Conservation (phyloP, 1,140 invertebrate species). For the Lepidurus packardi region DNA sequence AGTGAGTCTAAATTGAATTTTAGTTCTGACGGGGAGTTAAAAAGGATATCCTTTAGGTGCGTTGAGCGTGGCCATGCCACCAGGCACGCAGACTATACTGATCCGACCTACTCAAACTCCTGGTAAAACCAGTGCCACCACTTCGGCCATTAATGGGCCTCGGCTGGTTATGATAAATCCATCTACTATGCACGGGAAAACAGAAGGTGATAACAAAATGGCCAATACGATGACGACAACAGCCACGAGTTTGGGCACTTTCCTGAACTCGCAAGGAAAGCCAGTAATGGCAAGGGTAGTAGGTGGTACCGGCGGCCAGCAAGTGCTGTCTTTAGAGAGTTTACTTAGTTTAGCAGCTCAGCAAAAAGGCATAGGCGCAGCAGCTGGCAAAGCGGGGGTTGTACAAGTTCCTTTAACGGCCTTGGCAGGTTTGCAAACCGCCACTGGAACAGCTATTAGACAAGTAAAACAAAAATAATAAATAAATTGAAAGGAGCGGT, state of each 20-base stretch:
- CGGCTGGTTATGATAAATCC: slow-evolving; percentile 31
- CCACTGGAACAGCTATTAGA: neutral
- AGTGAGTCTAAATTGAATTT: neutral
- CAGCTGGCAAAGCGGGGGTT: slow-evolving; percentile 28
- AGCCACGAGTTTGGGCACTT: slow-evolving; percentile 25
- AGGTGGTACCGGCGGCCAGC: slow-evolving; percentile 23
- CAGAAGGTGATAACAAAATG: neutral
- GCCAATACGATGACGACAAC: neutral
- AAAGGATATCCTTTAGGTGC: neutral
- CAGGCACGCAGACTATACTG: slow-evolving; percentile 30
- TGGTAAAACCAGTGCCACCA: slow-evolving; percentile 13
- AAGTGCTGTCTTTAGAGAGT: slow-evolving; percentile 31
- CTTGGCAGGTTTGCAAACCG: slow-evolving; percentile 26
- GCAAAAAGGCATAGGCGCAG: slow-evolving; percentile 8
- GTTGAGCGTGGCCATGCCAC: neutral
- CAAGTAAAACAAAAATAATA: neutral
- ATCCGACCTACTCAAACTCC: slow-evolving; percentile 27
- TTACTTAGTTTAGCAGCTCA: slow-evolving; percentile 26
- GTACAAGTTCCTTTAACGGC: slow-evolving; percentile 31
- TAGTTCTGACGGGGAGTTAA: neutral
- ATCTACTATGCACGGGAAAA: neutral
- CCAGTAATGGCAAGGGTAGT: slow-evolving; percentile 31
- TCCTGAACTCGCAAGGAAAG: slow-evolving; percentile 22
- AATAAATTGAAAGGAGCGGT: neutral
- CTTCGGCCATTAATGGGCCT: neutral